Conservation (phyloP, 1,140 invertebrate genomes). For the Ctenoplectra terminalis region DNA sequence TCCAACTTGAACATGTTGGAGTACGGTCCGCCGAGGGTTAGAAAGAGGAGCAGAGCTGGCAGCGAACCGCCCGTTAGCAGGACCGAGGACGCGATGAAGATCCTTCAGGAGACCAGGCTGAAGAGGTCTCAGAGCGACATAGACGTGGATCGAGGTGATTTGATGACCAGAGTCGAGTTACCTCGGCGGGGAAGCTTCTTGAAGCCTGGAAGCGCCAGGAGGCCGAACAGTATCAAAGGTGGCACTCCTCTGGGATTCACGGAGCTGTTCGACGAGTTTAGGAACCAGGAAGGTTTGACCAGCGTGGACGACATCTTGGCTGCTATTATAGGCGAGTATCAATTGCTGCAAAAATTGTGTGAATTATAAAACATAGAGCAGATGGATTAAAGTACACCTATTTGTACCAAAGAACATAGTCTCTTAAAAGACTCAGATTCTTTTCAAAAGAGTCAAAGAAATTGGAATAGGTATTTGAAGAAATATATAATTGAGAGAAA, state of each 20-base stretch:
- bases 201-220: slow-evolving; percentile 85
- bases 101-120: slow-evolving; percentile 81
- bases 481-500: too few species aligned
- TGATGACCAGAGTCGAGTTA: slow-evolving; percentile 92
- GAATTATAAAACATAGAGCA: too few species aligned
- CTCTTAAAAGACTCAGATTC: too few species aligned
- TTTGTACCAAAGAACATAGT: too few species aligned
- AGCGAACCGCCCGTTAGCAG: slow-evolving; percentile 79
- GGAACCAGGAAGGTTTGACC: slow-evolving; percentile 92
- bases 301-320: slow-evolving; percentile 94
- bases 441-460: too few species aligned
- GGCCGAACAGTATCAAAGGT: slow-evolving; percentile 76
- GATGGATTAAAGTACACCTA: too few species aligned
- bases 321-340: slow-evolving; percentile 87
- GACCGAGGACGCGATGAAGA: slow-evolving; percentile 75
- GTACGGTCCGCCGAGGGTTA: slow-evolving; percentile 55
- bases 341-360: too few species aligned
- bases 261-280: slow-evolving; percentile 92
- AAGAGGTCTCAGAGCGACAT: slow-evolving; percentile 84
- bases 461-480: too few species aligned
- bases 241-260: slow-evolving; percentile 92
- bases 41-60: slow-evolving; percentile 77
- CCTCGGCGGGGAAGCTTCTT: slow-evolving; percentile 92
- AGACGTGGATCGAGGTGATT: slow-evolving; percentile 86
- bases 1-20: slow-evolving; percentile 37